Conservation (phyloP, 2,888 invertebrate species). For the Melieria crassipennis region DNA sequence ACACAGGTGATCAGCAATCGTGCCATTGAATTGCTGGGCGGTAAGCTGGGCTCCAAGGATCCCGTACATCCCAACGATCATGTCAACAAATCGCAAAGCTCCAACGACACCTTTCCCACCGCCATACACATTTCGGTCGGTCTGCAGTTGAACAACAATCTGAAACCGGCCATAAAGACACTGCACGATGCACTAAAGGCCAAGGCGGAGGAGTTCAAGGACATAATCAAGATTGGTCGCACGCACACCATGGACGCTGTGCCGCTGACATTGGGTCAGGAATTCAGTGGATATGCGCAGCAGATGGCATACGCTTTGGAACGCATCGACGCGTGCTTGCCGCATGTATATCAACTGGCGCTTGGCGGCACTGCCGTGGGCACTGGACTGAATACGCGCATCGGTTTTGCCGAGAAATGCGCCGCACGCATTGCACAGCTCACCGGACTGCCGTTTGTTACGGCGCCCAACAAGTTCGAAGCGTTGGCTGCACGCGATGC, state of each 20-base stretch:
- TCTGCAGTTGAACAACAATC: constrained; percentile 81
- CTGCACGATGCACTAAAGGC: constrained; percentile 78
- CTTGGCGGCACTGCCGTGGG: constrained; percentile 98
- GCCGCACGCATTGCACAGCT: constrained; percentile 82
- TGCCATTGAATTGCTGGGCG: constrained; percentile 89
- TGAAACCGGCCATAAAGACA: constrained; percentile 83
- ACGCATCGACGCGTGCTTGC: constrained; percentile 83
- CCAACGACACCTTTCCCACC: constrained; percentile 98
- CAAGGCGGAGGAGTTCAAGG: constrained; percentile 85
- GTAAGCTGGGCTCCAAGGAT: constrained; percentile 88
- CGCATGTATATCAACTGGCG: constrained; percentile 89
- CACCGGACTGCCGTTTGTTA: constrained; percentile 90
- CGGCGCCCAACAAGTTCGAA: constrained; percentile 98
- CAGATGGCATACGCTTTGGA: constrained; percentile 88
- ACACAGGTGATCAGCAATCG: constrained; percentile 84
- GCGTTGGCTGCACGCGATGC: constrained; percentile 94
- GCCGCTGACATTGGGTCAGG: constrained; percentile 95
- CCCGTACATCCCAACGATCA: constrained; percentile 99
- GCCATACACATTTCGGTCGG: constrained; percentile 99
- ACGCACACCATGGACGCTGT: constrained; percentile 92
- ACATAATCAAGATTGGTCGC: constrained; percentile 95
- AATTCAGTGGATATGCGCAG: constrained; percentile 92
- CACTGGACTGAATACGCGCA: constrained; percentile 93
- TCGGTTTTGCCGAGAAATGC: constrained; percentile 95
- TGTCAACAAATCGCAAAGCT: constrained; percentile 98